Evolutionary conservation across 2,888 invertebrate species (phyloP).

Genomic region (Mesochorus sp.): DNA sequence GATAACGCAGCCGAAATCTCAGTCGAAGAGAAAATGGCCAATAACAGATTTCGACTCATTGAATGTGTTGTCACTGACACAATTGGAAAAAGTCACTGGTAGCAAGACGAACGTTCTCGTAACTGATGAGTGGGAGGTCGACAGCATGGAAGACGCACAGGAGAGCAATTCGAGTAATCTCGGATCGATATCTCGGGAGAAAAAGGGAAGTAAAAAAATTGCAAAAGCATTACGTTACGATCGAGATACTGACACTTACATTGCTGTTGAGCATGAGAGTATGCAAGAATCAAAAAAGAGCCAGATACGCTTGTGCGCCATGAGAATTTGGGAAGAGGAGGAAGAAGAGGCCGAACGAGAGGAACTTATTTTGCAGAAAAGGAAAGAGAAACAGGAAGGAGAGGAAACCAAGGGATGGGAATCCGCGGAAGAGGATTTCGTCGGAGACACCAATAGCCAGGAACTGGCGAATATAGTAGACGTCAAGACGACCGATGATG

Average conservation of each 20-base stretch:
- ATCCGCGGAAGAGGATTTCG: constrained; percentile 65
- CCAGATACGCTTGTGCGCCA: constrained; percentile 70
- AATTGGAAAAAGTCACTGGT: constrained; percentile 72
- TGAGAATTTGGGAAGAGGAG: constrained; percentile 80
- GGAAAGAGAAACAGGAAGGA: constrained; percentile 57
- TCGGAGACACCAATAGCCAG: too few species aligned
- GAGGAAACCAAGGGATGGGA: constrained; percentile 70
- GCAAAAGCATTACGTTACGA: constrained; percentile 77
- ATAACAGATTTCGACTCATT: constrained; percentile 77
- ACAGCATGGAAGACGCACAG: constrained; percentile 75
- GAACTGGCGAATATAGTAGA: constrained; percentile 9
- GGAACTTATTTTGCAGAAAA: constrained; percentile 70
- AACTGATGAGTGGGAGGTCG: constrained; percentile 80
- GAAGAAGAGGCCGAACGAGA: constrained; percentile 79
- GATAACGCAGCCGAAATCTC: too few species aligned
- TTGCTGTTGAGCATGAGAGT: constrained; percentile 72
- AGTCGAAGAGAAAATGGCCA: constrained; percentile 70
- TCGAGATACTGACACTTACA: constrained; percentile 77
- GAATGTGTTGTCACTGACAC: constrained; percentile 76
- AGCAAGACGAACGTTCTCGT: constrained; percentile 70
- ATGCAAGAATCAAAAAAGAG: constrained; percentile 70
- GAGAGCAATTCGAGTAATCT: constrained; percentile 48
- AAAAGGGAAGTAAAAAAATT: constrained; percentile 67
- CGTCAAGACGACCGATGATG: not conserved
- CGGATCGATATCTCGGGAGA: not conserved